phyloP scores from a whole-genome alignment of 2,797 vertebrate genomes.

The Crypturellus tataupa region DNA sequence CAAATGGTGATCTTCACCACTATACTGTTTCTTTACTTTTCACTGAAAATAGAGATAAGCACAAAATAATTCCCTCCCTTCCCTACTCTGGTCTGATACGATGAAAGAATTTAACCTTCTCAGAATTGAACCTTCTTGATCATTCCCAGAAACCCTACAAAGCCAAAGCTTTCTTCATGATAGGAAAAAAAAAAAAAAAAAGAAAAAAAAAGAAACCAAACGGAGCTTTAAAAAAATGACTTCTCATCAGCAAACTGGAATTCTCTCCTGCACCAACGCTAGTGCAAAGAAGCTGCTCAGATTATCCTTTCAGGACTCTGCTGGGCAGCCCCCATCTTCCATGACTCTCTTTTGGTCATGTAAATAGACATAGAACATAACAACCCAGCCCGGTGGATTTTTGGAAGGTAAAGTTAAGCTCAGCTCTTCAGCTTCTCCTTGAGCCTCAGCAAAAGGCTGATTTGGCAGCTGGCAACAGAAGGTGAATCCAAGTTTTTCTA shows the following conservation, averaged over 20 bases:
- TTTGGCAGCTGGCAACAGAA: too few species aligned
- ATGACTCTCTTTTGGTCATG: not conserved
- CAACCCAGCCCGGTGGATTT: not conserved
- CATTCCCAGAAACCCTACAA: not conserved
- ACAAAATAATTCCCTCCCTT: not conserved
- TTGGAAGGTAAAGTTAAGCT: not conserved
- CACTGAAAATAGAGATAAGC: slow-evolving; percentile 17
- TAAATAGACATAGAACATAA: not conserved
- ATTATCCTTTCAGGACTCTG: not conserved
- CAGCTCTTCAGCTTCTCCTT: not conserved
- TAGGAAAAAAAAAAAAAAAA: slow-evolving; percentile 13
- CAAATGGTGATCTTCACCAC: not conserved
- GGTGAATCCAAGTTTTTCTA: not conserved
- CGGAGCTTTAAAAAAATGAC: rapidly evolving
- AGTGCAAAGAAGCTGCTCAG: rapidly evolving
- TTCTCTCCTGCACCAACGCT: not conserved
- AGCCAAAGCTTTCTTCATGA: not conserved
- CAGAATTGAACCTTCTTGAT: not conserved
- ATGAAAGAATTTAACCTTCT: slow-evolving; percentile 51
- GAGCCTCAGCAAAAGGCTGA: not conserved
- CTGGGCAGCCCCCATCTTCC: too few species aligned
- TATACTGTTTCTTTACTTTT: slow-evolving; percentile 14
- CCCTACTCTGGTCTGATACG: not conserved
- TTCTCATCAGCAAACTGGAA: not conserved
- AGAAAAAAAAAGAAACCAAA: slow-evolving; percentile 4